Base-by-base conservation (phyloP, 1,140 invertebrate species). In the Hesperophylax magnus region DNA sequence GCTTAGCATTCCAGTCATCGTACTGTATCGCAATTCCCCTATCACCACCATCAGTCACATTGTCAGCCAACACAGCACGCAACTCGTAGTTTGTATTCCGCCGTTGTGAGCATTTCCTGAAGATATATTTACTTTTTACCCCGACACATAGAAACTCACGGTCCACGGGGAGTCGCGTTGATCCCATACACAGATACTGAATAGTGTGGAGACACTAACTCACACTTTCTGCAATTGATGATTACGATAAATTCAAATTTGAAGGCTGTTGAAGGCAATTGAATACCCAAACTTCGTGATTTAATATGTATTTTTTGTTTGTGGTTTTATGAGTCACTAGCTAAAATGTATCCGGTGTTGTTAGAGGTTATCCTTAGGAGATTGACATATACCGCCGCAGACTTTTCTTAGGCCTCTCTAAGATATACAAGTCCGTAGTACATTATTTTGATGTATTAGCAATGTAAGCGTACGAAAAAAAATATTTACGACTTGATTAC, bases 191-290 rank as follows among this genome's bases (percentile, higher is more conserved):
- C 17, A 18, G 56, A 58, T 58, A 22, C n/a, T 58, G 8, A 61
- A 22, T 14, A n/a, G 22, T 15, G 63, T 17, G n/a, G 27, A 47
- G n/a, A 34, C 34, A 39, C 27, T 67, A 67, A 47, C 63, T 34
- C 61, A 22, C 61, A 27, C 61, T 65, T 65, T 65, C 0, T 14
- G 18, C 61, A 24, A 24, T 24, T 6, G 1, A 39, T 67, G 24
- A 67, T 67, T n/a, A 34, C 63, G 15, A 67, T 67, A 67, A 31
- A 67, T 67, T 67, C 63, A n/a, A 67, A 67, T 67, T 65, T 65
- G 24, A 22, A 65, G 7, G 24, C 56, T 20, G n/a, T 58, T n/a
- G 39, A 0, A 14, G 14, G 14, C 39, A 14, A 47, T 47, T 47
- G 39, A 47, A 47, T 3, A 11, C 39, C 39, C 11, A 47, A 47